phyloP scores from a whole-genome alignment of 1,140 invertebrate genomes.

The Caenorhabditis remanei region DNA sequence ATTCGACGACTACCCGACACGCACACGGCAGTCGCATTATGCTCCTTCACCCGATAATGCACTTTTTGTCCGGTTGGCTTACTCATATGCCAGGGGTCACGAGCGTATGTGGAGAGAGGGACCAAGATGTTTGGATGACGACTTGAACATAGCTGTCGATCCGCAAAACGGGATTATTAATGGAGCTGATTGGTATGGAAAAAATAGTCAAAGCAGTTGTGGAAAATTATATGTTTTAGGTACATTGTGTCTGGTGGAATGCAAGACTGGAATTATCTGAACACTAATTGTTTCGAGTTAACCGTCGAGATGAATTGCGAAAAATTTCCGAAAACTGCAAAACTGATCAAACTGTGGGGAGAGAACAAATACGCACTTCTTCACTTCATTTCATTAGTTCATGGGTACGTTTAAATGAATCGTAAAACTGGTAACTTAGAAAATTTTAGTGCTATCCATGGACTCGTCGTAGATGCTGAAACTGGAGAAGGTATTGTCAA shows the following conservation, averaged over 20 bases:
- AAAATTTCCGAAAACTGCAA: conserved; percentile 86
- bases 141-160: conserved; percentile 73
- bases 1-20: conserved; percentile 84
- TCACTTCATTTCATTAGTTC: conserved; percentile 88
- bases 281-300: conserved; percentile 84
- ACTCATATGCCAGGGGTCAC: conserved; percentile 83
- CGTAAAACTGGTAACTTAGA: not conserved
- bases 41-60: conserved; percentile 83
- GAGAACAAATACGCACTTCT: conserved; percentile 89
- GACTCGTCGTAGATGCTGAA: conserved; percentile 86
- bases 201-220: not conserved
- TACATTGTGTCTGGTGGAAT: conserved; percentile 84
- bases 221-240: conserved; percentile 23
- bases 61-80: conserved; percentile 87
- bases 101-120: conserved; percentile 71
- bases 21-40: conserved; percentile 73
- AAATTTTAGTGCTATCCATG: conserved; percentile 82
- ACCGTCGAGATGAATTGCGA: conserved; percentile 90
- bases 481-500: conserved; percentile 83
- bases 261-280: conserved; percentile 97
- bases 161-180: conserved; percentile 79
- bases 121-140: conserved; percentile 64
- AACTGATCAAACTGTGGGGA: conserved; percentile 87
- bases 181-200: conserved; percentile 78
- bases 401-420: conserved; percentile 80